phyloP scores from a whole-genome alignment of 2,888 invertebrate species.

The Eilema sororculum region DNA sequence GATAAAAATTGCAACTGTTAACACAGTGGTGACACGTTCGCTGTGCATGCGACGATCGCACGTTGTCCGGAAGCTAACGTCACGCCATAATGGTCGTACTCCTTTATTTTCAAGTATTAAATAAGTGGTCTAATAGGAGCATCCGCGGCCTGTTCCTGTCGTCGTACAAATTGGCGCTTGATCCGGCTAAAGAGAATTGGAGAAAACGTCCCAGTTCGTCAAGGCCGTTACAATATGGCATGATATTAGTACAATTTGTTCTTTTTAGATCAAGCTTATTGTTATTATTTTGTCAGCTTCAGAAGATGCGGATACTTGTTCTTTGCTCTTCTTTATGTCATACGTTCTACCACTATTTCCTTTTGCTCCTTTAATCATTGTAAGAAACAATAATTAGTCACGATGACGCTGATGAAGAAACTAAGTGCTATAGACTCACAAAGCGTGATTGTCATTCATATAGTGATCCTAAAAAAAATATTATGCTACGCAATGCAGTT shows the following conservation, averaged over 20 bases:
- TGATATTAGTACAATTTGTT: constrained; percentile 26
- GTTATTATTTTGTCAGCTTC: neutral
- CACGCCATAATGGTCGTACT: constrained; percentile 60
- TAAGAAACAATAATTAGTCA: no score
- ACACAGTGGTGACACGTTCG: constrained; percentile 35
- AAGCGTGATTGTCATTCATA: no score
- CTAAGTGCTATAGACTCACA: neutral
- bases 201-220: constrained; percentile 46
- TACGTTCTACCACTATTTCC: no score
- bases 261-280: neutral
- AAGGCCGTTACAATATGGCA: constrained; percentile 39
- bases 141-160: constrained; percentile 74
- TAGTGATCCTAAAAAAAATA: no score
- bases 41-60: constrained; percentile 43
- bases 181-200: constrained; percentile 50
- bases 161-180: constrained; percentile 55
- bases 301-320: neutral
- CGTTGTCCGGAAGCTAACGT: constrained; percentile 55
- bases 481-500: no score
- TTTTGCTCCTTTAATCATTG: no score
- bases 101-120: constrained; percentile 76
- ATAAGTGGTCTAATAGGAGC: constrained; percentile 71
- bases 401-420: neutral
- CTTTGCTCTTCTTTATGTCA: neutral
- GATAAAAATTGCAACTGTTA: constrained; percentile 15